Evolutionary conservation across 2,797 vertebrate species (phyloP).

Genomic region (Acrocephalus scirpaceus): DNA sequence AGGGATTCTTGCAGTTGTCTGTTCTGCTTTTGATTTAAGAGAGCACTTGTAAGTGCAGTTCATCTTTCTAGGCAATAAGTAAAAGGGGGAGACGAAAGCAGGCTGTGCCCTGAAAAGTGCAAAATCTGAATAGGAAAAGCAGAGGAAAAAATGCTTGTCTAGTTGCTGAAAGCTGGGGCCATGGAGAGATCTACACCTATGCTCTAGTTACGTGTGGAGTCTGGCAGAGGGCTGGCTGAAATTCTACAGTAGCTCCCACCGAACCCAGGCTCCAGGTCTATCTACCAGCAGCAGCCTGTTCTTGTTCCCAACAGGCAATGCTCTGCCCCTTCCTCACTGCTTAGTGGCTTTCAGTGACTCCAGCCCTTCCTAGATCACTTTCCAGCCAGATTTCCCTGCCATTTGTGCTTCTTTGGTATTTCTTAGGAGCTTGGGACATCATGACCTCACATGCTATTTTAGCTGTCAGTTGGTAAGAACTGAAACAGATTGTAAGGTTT

Average conservation of each 20-base stretch:
- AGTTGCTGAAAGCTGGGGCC: not conserved
- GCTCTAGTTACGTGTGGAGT: not conserved
- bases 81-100: not conserved
- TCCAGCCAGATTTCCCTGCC: not conserved
- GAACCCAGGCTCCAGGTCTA: not conserved
- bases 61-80: not conserved
- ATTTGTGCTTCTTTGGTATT: not conserved
- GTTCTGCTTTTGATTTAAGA: not conserved
- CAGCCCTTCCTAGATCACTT: accelerated
- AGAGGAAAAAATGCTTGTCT: not conserved
- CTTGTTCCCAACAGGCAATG: not conserved
- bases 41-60: not conserved
- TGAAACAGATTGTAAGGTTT: not conserved
- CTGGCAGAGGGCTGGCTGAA: not conserved
- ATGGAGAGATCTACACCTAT: not conserved
- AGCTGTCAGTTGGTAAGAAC: not conserved
- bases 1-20: not conserved
- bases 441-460: not conserved
- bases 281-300: not conserved
- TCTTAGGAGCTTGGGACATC: not conserved
- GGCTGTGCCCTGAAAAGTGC: not conserved
- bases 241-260: not conserved
- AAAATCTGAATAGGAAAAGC: not conserved
- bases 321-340: not conserved
- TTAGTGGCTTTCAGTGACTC: not conserved